Base-by-base conservation (phyloP, 92 coral and sea anemone genomes). In the Phenganax subtilis region DNA sequence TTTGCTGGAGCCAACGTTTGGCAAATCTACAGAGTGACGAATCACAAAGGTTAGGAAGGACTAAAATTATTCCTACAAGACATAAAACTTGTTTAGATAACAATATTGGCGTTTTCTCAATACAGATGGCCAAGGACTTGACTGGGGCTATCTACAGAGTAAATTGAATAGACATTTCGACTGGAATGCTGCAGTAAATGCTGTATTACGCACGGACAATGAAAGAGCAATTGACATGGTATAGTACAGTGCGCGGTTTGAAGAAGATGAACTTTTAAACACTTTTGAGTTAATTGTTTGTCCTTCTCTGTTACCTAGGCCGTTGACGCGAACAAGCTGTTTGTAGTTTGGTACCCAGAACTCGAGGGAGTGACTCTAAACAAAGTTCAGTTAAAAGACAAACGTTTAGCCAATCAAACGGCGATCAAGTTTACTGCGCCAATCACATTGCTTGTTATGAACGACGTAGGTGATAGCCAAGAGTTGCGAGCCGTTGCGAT, bases 11-110 rank as follows among this genome's bases (percentile, higher is more conserved):
- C 89, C 4, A 94, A 94, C 77, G 96, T 96, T 12, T 88, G 68
- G 87, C 98, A 94, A 75, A 80, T 94, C 0, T 92, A 96, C 96
- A 88, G 87, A 79, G 97, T 92, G n/a, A 94, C 93, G 14, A 91
- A 85, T 27, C 82, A 84, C 31, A 72, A 87, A 83, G 96, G 98
- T 93, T 84, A 30, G 80, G 8, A 75, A 44, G 25, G 37, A 28
- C 30, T 1, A 10, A 47, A 6, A 2, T 29, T 12, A 8, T 25
- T 6, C 0, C 74, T 6, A 69, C 11, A 17, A 65, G 15, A 12
- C 65, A 14, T 14, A 65, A 9, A 65, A 37, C 47, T 37, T 37
- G 47, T 37, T 37, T 37, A 1, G 65, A 1, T 20, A 25, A 25
- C 65, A 17, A 64, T n/a, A n/a, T 64, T n/a, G 37, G 53, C 12